Conservation (phyloP, 2,888 invertebrate genomes). For the Candidula unifasciata region DNA sequence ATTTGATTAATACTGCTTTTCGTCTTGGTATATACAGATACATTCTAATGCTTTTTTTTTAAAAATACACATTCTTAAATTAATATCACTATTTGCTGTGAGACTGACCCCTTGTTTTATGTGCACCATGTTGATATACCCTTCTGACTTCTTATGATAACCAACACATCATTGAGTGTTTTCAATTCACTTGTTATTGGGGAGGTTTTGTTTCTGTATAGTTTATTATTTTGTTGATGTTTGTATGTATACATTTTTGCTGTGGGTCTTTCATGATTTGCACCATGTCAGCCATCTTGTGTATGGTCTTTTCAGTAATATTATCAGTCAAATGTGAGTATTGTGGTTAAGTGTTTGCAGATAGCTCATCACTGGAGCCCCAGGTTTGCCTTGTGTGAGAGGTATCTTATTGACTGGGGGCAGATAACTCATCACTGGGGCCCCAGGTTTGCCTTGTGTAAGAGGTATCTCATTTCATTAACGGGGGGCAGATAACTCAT, state of each 20-base stretch:
- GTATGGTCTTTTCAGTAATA: background rate
- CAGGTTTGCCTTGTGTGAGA: no score
- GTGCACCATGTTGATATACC: slow-evolving; percentile 40
- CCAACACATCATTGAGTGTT: no score
- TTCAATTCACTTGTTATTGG: background rate
- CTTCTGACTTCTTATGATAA: no score
- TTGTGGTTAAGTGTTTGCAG: no score
- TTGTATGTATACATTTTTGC: background rate
- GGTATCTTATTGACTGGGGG: no score
- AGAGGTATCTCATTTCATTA: no score
- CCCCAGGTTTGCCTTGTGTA: no score
- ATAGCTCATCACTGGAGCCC: no score
- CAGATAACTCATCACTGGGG: no score
- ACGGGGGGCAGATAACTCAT: no score
- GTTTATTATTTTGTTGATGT: background rate
- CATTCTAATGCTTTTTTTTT: slow-evolving; percentile 27
- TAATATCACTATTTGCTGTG: background rate
- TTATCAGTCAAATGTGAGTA: background rate
- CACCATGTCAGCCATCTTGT: background rate
- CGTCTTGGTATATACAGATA: slow-evolving; percentile 35
- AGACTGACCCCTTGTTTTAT: slow-evolving; percentile 37
- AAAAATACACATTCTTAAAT: no score
- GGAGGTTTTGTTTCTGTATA: background rate
- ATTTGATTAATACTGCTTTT: slow-evolving; percentile 37
- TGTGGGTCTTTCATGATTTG: background rate